Evolutionary conservation across 2,888 invertebrate genomes (phyloP), one percentile per base, ranked within the genome.

Genomic region (Falcaria lacertinaria): DNA sequence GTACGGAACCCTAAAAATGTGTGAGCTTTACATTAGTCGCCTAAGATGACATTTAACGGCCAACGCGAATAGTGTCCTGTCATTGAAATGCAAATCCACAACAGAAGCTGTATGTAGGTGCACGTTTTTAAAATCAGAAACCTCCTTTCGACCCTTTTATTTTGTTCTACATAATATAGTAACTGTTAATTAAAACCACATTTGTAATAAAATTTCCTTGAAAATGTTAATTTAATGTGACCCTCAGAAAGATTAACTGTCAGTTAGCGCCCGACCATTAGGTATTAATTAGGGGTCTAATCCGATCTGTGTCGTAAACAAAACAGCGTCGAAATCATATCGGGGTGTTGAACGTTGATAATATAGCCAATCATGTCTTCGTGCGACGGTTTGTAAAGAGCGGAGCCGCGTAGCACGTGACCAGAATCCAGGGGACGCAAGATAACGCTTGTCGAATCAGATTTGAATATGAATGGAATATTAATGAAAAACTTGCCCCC

Each of bases 381-480:
- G 69, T 66, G 69, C 65, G 62, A 59, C 55, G 72, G 69, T 64
- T 72, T 63, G 69, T 60, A 77, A 74, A 74, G 73, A 74, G 73
- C 58, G 63, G 51, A 48, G 53, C 53, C 50, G 43, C 51, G 44
- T 36, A 49, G 72, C 60, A 74, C 87, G 87, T 88, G 87, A 78
- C 72, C 60, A 45, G 85, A 80, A 81, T 87, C 55, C 66, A 43
- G 43, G 60, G 52, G 47, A 48, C 47, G 52, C 60, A 79, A 80
- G 79, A 81, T 84, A 85, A 79, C 79, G 74, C 73, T 74, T 69
- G 74, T 71, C 79, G 77, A 79, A 77, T 77, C 73, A 72, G 71
- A 86, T 86, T 85, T 86, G 82, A 86, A 87, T 86, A 85, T 82
- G 86, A 80, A 83, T 79, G 63, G 81, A 83, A 87, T 84, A 80